A percentile compares a stretch with the other conserved stretches of the same genome.
Evolutionary conservation across 2,113 vertebrate species (phyloP).

Genomic region (Leucosticte australis): DNA sequence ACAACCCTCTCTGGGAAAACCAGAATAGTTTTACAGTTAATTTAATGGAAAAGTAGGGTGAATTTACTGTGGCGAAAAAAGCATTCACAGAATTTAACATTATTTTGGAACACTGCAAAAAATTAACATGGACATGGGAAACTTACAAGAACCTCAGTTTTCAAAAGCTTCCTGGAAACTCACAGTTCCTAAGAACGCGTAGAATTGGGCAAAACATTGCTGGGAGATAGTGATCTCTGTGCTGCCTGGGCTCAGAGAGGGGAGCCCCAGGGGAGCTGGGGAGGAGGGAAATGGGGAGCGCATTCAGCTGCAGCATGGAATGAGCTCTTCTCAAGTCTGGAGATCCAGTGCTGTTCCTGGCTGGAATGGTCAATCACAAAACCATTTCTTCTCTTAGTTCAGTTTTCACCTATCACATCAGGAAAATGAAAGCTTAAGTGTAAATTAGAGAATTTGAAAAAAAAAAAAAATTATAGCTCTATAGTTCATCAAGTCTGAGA

Average conservation of each 20-base stretch:
- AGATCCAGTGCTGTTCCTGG: neutral
- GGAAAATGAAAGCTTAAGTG: neutral
- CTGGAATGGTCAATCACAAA: neutral
- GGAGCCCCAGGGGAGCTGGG: no score
- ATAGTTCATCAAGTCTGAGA: neutral
- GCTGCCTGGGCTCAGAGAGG: neutral
- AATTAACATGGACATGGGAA: neutral
- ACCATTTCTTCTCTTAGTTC: neutral
- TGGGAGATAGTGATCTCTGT: neutral
- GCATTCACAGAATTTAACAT: neutral
- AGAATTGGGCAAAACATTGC: neutral
- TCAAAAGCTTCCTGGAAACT: neutral
- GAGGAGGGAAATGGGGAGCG: neutral
- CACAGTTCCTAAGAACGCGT: neutral
- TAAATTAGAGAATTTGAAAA: neutral
- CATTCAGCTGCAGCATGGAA: fast-evolving
- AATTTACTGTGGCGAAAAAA: fast-evolving
- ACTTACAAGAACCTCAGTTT: neutral
- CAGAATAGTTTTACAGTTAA: neutral
- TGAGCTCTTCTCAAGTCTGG: neutral
- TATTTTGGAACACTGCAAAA: neutral
- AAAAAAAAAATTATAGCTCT: neutral
- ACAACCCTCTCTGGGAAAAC: neutral
- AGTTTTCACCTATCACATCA: neutral
- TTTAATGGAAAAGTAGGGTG: neutral